Conservation (phyloP, 2,797 vertebrate genomes). For the Channallabes apus region DNA sequence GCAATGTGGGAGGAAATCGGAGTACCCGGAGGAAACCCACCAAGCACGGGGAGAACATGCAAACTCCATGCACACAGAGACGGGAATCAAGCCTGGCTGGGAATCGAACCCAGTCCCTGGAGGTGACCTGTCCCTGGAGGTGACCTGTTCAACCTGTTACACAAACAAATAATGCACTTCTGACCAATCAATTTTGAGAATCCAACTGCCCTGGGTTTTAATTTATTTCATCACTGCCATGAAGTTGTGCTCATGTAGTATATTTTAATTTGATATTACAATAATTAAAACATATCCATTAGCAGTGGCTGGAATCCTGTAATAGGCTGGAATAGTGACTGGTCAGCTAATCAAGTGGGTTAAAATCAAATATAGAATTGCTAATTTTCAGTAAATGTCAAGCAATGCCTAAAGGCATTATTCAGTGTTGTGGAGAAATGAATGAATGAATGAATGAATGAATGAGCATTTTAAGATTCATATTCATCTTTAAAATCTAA, state of each 20-base stretch:
- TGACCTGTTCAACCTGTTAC: neutral
- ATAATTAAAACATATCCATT: neutral
- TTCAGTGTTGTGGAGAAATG: neutral
- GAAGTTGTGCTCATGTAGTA: neutral
- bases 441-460: neutral
- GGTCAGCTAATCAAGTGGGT: neutral
- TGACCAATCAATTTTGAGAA: neutral
- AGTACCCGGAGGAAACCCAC: too few species aligned
- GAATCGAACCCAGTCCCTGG: too few species aligned
- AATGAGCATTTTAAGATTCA: neutral
- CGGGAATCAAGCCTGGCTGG: too few species aligned
- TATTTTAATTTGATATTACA: neutral
- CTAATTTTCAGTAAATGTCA: neutral
- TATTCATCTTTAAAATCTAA: neutral
- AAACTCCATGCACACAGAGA: too few species aligned
- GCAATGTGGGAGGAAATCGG: too few species aligned
- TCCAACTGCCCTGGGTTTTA: neutral
- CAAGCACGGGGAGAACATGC: too few species aligned
- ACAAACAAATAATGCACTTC: neutral
- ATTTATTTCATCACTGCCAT: neutral
- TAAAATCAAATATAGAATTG: neutral
- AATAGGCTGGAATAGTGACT: neutral
- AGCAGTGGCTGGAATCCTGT: neutral
- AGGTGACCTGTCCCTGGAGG: too few species aligned
- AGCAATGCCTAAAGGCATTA: neutral